These are phyloP conservation scores for Dynastes maya DNA, from an alignment of 2,888 invertebrate species.

Conservation along the genomic window DNA sequence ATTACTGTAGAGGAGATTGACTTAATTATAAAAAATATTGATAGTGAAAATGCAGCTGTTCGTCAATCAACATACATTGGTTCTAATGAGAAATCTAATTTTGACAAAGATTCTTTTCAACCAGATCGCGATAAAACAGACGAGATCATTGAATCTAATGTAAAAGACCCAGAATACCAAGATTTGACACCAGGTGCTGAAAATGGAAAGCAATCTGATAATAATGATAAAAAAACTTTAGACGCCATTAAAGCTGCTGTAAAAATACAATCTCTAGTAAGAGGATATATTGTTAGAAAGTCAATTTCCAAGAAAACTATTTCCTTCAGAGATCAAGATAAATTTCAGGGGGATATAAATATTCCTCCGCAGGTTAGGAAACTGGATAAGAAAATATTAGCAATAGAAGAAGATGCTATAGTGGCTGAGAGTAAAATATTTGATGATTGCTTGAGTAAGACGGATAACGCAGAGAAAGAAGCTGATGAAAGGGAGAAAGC, in stretches of 20 bases:
- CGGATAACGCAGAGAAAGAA: no score
- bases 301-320: background rate
- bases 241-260: constrained; percentile 20
- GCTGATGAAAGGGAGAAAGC: background rate
- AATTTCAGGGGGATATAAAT: background rate
- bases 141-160: no score
- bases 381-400: background rate
- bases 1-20: constrained; percentile 13
- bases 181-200: background rate
- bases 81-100: no score
- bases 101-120: no score
- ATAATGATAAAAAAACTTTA: background rate
- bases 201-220: background rate
- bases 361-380: background rate
- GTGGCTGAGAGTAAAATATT: background rate
- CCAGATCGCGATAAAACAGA: no score
- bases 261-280: constrained; percentile 36
- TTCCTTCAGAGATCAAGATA: background rate
- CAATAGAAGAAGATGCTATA: background rate
- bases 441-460: no score
- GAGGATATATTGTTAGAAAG: constrained; percentile 16
- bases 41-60: background rate
- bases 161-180: no score
- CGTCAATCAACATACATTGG: no score
- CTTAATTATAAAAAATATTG: constrained; percentile 29